These are phyloP conservation scores for Caenorhabditis japonica DNA, from an alignment of 2,888 invertebrate genomes.

Conservation along the genomic window DNA sequence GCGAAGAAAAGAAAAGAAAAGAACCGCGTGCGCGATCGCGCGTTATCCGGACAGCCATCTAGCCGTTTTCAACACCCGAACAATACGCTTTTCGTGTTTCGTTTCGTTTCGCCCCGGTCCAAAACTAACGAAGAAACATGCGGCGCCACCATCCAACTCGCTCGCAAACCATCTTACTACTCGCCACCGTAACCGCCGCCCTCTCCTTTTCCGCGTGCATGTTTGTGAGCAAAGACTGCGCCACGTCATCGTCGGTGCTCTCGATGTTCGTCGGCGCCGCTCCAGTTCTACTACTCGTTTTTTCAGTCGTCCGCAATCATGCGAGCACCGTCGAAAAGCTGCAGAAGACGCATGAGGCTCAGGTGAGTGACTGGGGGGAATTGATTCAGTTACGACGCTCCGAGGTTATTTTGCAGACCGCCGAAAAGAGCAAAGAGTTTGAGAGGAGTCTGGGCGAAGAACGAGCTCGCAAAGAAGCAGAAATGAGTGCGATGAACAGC, in stretches of 20 bases:
- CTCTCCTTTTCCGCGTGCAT: constrained; percentile 41
- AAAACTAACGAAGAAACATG: constrained; percentile 1
- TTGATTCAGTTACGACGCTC: too few species aligned
- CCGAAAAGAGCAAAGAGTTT: constrained; percentile 54
- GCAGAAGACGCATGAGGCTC: constrained; percentile 54
- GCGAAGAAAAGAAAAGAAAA: constrained; percentile 12
- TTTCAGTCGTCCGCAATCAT: constrained; percentile 64
- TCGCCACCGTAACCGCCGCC: constrained; percentile 41
- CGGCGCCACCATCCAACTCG: constrained; percentile 28
- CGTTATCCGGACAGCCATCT: constrained; percentile 39
- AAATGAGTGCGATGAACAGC: constrained; percentile 54
- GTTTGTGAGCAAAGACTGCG: constrained; percentile 43
- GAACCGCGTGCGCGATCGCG: constrained; percentile 22
- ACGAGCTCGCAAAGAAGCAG: constrained; percentile 52
- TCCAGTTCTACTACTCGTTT: constrained; percentile 58
- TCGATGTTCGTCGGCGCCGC: constrained; percentile 42
- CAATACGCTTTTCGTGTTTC: constrained; percentile 15
- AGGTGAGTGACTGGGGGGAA: too few species aligned
- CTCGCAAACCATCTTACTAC: constrained; percentile 18
- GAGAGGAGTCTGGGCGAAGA: constrained; percentile 58
- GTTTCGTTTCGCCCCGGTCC: background rate
- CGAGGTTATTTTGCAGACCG: constrained; percentile 53
- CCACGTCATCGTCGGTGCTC: constrained; percentile 28
- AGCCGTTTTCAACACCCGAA: constrained; percentile 50
- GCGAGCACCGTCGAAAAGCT: constrained; percentile 51